Evolutionary conservation across 1,140 invertebrate genomes (phyloP).

Genomic region (Planococcus citri): DNA sequence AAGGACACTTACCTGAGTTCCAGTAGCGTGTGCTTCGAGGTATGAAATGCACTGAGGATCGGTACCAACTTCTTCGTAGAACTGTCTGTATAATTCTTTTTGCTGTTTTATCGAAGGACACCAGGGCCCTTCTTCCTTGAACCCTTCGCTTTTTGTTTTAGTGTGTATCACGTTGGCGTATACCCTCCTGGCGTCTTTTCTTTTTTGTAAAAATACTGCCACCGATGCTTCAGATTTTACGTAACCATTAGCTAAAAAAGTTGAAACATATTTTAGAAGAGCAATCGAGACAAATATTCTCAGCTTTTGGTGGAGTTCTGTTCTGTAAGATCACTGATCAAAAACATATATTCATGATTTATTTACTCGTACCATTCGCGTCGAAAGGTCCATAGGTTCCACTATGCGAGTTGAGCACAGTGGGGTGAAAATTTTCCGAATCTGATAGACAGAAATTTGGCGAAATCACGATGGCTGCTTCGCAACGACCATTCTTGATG

Average conservation of each 20-base stretch:
- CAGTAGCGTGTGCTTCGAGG: constrained; percentile 30
- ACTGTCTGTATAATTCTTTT: constrained; percentile 18
- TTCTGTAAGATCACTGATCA: too few species aligned
- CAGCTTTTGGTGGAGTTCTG: too few species aligned
- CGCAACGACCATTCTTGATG: too few species aligned
- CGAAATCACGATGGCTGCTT: too few species aligned
- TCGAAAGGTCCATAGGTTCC: too few species aligned
- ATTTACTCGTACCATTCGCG: too few species aligned
- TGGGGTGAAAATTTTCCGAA: too few species aligned
- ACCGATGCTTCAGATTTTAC: constrained; percentile 47
- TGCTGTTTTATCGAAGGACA: constrained; percentile 10
- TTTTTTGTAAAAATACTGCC: constrained; percentile 44
- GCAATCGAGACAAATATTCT: too few species aligned
- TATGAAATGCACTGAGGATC: constrained; percentile 38
- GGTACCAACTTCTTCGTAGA: constrained; percentile 34
- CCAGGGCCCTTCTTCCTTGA: constrained; percentile 34
- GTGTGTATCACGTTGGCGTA: constrained; percentile 46
- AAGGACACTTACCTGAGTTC: constrained; percentile 34
- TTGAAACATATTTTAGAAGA: too few species aligned
- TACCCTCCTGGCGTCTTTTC: constrained; percentile 39
- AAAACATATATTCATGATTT: too few species aligned
- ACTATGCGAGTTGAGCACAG: too few species aligned
- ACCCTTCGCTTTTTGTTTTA: constrained; percentile 45
- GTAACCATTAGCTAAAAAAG: constrained; percentile 50
- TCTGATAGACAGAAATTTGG: too few species aligned